Percentiles rank a stretch among this genome's conserved stretches.
Conservation (phyloP, 2,113 vertebrate species). For the Hippocampus mohnikei region DNA sequence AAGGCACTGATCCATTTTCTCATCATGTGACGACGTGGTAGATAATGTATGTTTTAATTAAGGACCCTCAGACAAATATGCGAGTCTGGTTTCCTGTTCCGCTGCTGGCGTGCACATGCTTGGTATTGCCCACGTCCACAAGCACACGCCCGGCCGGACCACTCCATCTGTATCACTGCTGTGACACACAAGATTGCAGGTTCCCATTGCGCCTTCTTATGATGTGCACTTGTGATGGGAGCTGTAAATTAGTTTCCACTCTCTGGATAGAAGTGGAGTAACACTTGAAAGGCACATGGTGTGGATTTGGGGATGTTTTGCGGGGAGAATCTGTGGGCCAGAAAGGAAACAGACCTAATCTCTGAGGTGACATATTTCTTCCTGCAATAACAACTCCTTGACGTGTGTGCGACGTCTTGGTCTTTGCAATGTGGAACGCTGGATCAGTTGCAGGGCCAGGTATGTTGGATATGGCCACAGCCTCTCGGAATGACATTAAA, state of each 20-base stretch:
- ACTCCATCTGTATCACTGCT: conserved; percentile 20
- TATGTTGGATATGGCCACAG: conserved; percentile 2
- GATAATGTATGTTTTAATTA: conserved; percentile 19
- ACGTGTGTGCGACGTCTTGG: background rate
- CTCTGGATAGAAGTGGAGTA: conserved; percentile 2
- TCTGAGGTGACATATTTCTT: background rate
- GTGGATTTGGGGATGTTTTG: conserved; percentile 20
- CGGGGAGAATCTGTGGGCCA: conserved; percentile 7
- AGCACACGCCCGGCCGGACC: background rate
- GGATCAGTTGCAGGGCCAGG: background rate
- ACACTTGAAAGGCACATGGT: conserved; percentile 9
- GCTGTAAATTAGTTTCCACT: background rate
- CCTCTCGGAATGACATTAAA: background rate
- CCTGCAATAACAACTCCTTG: background rate
- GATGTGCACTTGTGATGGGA: background rate
- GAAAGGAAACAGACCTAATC: background rate
- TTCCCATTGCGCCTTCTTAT: background rate
- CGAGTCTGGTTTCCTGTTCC: conserved; percentile 37
- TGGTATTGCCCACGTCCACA: conserved; percentile 22
- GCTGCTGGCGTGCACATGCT: conserved; percentile 18
- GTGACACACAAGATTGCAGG: background rate
- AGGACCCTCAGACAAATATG: conserved; percentile 17
- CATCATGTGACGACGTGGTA: background rate
- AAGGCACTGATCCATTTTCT: background rate
- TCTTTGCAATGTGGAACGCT: background rate